Conservation (phyloP, 2,888 invertebrate genomes). For the Harpagoxenus sublaevis region DNA sequence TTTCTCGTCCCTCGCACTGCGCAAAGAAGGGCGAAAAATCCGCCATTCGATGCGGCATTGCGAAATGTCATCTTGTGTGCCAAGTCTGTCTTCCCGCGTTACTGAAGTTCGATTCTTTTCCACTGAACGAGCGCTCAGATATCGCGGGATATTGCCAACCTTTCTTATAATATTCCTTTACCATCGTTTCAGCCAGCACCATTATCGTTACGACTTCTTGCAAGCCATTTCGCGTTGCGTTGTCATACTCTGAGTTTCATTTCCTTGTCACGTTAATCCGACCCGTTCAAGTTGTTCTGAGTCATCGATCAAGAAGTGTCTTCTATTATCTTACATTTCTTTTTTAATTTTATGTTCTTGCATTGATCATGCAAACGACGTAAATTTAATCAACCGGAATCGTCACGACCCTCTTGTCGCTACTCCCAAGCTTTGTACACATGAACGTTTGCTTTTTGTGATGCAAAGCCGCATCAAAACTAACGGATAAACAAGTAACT, state of each 20-base stretch:
- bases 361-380: neutral
- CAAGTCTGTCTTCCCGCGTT: constrained; percentile 36
- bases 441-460: constrained; percentile 36
- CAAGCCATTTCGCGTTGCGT: constrained; percentile 15
- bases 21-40: constrained; percentile 16
- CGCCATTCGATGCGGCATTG: constrained; percentile 38
- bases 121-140: constrained; percentile 20
- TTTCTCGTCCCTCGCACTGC: constrained; percentile 8
- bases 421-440: constrained; percentile 28
- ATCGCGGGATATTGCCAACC: constrained; percentile 17
- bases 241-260: neutral
- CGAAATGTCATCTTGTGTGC: constrained; percentile 38
- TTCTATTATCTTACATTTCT: neutral
- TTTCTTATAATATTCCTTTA: constrained; percentile 19
- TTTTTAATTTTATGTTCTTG: neutral
- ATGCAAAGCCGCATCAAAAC: constrained; percentile 60
- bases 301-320: too few species aligned
- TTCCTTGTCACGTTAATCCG: neutral
- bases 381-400: constrained; percentile 8
- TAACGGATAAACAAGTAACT: constrained; percentile 49
- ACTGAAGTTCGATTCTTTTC: constrained; percentile 28
- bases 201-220: constrained; percentile 26
- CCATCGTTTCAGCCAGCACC: constrained; percentile 14
- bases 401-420: constrained; percentile 33
- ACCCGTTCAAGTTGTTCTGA: neutral